These are phyloP conservation scores for Lathamus discolor DNA, from an alignment of 2,113 vertebrate genomes.

Conservation along the genomic window DNA sequence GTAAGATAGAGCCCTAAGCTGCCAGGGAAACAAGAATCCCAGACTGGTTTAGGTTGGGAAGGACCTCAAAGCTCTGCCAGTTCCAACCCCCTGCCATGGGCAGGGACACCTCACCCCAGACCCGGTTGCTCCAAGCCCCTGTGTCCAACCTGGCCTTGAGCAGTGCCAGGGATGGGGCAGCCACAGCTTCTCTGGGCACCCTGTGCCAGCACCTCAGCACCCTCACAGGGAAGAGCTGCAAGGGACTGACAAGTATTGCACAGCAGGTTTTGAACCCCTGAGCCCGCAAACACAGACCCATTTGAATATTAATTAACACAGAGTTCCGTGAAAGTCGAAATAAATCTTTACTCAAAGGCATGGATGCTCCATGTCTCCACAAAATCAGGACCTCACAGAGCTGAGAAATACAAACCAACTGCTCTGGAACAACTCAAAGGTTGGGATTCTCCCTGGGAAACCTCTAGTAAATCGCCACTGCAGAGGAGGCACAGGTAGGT, in stretches of 20 bases:
- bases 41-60: not conserved
- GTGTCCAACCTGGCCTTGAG: not conserved
- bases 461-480: not conserved
- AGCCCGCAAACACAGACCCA: not conserved
- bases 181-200: too few species aligned
- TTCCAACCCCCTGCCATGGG: fast-evolving
- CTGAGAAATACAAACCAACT: not conserved
- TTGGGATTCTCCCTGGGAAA: not conserved
- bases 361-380: not conserved
- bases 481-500: not conserved
- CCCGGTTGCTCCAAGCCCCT: not conserved
- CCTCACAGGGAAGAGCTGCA: not conserved
- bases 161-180: not conserved
- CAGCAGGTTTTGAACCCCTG: not conserved
- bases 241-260: not conserved
- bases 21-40: not conserved
- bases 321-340: not conserved
- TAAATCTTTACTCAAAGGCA: not conserved
- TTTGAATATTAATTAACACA: not conserved
- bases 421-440: not conserved
- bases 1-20: not conserved
- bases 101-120: not conserved
- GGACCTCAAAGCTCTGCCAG: not conserved
- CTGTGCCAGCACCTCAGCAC: not conserved
- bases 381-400: not conserved